Evolutionary conservation across 2,113 vertebrate species (phyloP).

Genomic region (Gyps fulvus): DNA sequence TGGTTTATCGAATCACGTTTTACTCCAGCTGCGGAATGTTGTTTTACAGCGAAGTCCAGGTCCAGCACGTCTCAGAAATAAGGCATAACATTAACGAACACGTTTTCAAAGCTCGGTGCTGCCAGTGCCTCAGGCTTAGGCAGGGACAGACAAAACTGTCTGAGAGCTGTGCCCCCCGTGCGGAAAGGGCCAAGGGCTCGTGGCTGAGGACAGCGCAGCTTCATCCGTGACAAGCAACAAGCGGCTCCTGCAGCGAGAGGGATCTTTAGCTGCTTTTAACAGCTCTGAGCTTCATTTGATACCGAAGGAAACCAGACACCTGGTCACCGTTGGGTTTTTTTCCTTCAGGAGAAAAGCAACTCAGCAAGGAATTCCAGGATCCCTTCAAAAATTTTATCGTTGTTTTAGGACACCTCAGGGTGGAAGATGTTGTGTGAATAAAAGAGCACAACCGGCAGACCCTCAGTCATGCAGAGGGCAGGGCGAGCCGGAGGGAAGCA

Average conservation of each 20-base stretch:
- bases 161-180: background rate
- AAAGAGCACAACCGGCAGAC: background rate
- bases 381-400: background rate
- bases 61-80: background rate
- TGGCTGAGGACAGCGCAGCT: accelerated
- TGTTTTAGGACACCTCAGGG: background rate
- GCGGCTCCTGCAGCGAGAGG: background rate
- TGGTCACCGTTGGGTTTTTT: background rate
- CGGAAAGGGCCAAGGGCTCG: background rate
- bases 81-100: background rate
- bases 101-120: background rate
- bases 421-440: background rate
- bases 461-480: background rate
- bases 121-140: background rate
- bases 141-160: background rate
- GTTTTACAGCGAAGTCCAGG: background rate
- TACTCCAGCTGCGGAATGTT: background rate
- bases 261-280: background rate
- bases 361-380: background rate
- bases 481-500: background rate
- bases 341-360: background rate
- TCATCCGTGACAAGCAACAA: background rate
- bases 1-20: background rate
- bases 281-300: background rate
- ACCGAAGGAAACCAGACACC: background rate